Percentiles rank a stretch among this genome's conserved stretches.
Conservation (phyloP, 2,888 invertebrate species). For the Drosophila incognita region DNA sequence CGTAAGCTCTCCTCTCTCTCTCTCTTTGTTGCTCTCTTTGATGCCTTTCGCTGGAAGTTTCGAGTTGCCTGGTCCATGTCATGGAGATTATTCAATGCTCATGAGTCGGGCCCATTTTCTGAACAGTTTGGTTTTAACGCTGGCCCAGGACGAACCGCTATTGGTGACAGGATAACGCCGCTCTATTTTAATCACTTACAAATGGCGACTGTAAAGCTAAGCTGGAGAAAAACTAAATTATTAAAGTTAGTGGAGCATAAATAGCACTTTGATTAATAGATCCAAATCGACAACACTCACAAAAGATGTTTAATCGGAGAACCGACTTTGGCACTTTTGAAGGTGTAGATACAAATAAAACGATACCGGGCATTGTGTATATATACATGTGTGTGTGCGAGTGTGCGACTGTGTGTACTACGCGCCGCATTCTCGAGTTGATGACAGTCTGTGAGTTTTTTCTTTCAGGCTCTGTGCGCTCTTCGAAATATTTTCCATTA, state of each 20-base stretch:
- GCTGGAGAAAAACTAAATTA: conserved; percentile 13
- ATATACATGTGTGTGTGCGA: not conserved
- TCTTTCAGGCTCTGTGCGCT: conserved; percentile 12
- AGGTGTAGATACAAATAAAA: conserved; percentile 63
- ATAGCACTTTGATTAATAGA: not conserved
- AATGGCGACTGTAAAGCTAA: conserved; percentile 2
- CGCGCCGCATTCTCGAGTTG: conserved; percentile 36
- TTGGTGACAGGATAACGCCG: conserved; percentile 45
- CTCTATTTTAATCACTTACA: not conserved
- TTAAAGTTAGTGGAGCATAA: not conserved
- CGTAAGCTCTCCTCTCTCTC: conserved; percentile 54
- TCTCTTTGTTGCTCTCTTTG: conserved; percentile 27
- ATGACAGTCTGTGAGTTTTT: conserved; percentile 26
- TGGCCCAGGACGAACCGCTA: conserved; percentile 67
- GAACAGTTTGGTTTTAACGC: conserved; percentile 61
- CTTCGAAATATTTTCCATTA: conserved; percentile 55
- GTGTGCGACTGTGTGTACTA: conserved; percentile 37
- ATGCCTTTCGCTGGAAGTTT: conserved; percentile 47
- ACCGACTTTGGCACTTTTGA: conserved; percentile 31
- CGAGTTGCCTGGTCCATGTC: conserved; percentile 50
- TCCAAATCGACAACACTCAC: not conserved
- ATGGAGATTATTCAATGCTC: conserved; percentile 49
- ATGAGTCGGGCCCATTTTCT: conserved; percentile 51
- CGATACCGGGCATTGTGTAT: conserved; percentile 36
- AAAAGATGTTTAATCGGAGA: conserved; percentile 18